A percentile compares a stretch with the other conserved stretches of the same genome.
phyloP scores from a whole-genome alignment of 2,888 invertebrate genomes.

The Mamestra brassicae region DNA sequence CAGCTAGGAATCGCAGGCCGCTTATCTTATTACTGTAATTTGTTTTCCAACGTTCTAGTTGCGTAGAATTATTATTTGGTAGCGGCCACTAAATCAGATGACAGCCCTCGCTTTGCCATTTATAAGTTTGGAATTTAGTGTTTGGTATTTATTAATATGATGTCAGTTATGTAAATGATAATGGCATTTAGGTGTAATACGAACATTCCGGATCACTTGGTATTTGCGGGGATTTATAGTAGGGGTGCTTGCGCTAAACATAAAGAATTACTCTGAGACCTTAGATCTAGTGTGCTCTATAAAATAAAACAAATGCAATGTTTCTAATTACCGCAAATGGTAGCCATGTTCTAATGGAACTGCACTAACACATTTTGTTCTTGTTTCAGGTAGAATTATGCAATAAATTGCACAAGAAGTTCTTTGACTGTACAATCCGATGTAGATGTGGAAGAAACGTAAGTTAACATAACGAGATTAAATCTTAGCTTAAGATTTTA shows the following conservation, averaged over 20 bases:
- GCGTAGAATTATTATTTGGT: conserved; percentile 55
- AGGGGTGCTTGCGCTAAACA: not conserved
- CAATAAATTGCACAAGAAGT: conserved; percentile 89
- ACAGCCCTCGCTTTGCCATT: conserved; percentile 40
- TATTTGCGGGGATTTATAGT: conserved; percentile 24
- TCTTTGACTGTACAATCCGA: conserved; percentile 81
- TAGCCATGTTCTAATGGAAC: conserved; percentile 67
- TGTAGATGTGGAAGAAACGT: conserved; percentile 83
- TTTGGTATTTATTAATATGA: conserved; percentile 40
- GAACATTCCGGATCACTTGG: conserved; percentile 49
- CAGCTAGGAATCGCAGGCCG: conserved; percentile 48
- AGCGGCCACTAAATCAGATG: conserved; percentile 42
- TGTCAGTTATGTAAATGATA: conserved; percentile 28
- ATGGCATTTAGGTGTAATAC: conserved; percentile 27
- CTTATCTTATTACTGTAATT: conserved; percentile 64
- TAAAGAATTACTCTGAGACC: conserved; percentile 25
- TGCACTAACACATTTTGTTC: conserved; percentile 89
- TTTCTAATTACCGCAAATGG: conserved; percentile 61
- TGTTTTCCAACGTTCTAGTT: conserved; percentile 57
- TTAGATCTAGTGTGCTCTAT: conserved; percentile 13
- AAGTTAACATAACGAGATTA: conserved; percentile 83
- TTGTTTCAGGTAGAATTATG: conserved; percentile 91
- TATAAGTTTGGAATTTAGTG: conserved; percentile 41
- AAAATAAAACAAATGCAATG: conserved; percentile 46
- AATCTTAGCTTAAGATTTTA: conserved; percentile 71